Evolutionary conservation across 2,113 vertebrate genomes (phyloP).

Genomic region (Rhinoderma darwinii): DNA sequence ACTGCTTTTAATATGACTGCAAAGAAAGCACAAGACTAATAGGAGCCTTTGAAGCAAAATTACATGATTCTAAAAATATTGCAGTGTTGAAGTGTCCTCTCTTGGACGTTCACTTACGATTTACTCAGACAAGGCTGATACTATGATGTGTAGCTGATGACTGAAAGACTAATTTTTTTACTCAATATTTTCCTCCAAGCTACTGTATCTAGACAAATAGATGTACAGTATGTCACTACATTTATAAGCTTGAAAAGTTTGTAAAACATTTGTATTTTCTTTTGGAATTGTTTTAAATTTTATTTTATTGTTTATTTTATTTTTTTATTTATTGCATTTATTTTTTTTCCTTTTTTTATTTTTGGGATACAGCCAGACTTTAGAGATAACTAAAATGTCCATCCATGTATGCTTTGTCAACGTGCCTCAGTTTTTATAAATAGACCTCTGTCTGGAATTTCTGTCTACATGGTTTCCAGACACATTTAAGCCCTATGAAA

Average conservation of each 20-base stretch:
- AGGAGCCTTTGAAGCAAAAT: constrained; percentile 56
- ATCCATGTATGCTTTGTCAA: constrained; percentile 60
- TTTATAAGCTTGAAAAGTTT: too few species aligned
- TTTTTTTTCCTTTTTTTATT: constrained; percentile 62
- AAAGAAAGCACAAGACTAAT: constrained; percentile 53
- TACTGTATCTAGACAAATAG: background rate
- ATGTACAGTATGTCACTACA: background rate
- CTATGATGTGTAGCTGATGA: constrained; percentile 57
- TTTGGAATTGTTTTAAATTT: background rate
- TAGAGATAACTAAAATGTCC: constrained; percentile 65
- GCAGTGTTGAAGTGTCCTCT: constrained; percentile 54
- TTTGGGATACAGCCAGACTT: constrained; percentile 67
- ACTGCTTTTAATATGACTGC: constrained; percentile 57
- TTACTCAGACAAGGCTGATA: constrained; percentile 49
- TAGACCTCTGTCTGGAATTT: background rate
- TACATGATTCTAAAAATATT: constrained; percentile 54
- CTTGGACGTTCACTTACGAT: constrained; percentile 23
- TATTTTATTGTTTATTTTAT: background rate
- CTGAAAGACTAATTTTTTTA: constrained; percentile 42
- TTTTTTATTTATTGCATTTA: background rate
- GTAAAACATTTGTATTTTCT: background rate
- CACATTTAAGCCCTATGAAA: background rate
- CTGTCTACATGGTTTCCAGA: background rate
- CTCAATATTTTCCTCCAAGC: constrained; percentile 2
- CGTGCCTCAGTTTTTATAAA: constrained; percentile 61